Evolutionary conservation across 2,113 vertebrate genomes (phyloP), one percentile per base, ranked within the genome.

Genomic region (Ceratotherium simum): DNA sequence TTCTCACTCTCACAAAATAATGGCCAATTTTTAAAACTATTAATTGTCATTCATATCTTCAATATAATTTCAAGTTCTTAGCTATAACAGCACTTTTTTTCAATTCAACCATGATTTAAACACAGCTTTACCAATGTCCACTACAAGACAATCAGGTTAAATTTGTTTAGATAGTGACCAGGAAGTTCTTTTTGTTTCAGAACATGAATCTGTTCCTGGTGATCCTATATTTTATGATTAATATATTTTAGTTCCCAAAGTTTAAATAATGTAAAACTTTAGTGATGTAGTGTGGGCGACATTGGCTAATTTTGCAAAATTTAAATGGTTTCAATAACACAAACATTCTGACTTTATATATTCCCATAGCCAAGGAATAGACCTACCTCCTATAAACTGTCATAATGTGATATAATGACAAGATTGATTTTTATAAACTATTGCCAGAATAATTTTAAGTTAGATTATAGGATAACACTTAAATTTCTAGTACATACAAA

Each of bases 11-110:
- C 36, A 72, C 5, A 76, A 7, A 67, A 78, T 39, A 39, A 42
- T 29, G 23, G 27, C 5, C 29, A 70, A 25, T 83, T 92, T 95
- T 83, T 48, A 82, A 94, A 95, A 92, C 33, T 90, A 94, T 39
- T 69, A 91, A 54, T 72, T 16, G 39, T 70, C 9, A 93, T 64
- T 78, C 31, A 80, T 88, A 78, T 33, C 21, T 36, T 89, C 39
- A 89, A 11, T 25, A 85, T 42, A 91, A 94, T 89, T 75, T 94
- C 39, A 79, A 79, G 29, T 75, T 82, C 90, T 70, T 54, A 76
- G 29, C 69, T 17, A 64, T 92, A 83, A 20, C 56, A 89, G 62
- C 1, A 60, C 12, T 79, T 76, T 91, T 67, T 33, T 69, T 8
- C n/a, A 56, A 86, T 33, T 46, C n/a, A 84, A n/a, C 25, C 36